Evolutionary conservation across 1,140 invertebrate genomes (phyloP).

Genomic region (Protaetia brevitarsis): DNA sequence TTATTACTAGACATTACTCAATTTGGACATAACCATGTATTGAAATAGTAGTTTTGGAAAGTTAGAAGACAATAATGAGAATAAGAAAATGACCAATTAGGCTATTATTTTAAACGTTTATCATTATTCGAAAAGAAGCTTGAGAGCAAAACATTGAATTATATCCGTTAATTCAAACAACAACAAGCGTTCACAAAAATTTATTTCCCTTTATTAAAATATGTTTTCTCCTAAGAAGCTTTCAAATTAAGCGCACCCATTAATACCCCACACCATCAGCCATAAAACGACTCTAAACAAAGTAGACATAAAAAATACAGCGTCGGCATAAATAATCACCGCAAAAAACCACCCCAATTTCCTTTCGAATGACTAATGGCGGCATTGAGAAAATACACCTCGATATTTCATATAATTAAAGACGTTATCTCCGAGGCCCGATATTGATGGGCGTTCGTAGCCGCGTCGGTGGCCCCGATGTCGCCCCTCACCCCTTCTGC

Average conservation of each 20-base stretch:
- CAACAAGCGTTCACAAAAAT: too few species aligned
- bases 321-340: neutral
- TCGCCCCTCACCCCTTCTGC: neutral
- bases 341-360: constrained; percentile 14
- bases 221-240: too few species aligned
- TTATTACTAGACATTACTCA: too few species aligned
- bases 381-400: constrained; percentile 16
- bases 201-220: too few species aligned
- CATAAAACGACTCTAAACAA: neutral
- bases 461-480: neutral
- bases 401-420: constrained; percentile 18
- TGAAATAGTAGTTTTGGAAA: too few species aligned
- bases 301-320: neutral
- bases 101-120: too few species aligned
- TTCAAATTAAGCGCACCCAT: neutral
- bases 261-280: neutral
- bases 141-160: too few species aligned
- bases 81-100: too few species aligned
- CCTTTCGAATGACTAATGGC: constrained; percentile 15
- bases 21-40: too few species aligned
- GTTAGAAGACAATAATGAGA: too few species aligned
- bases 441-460: constrained; percentile 12
- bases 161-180: too few species aligned
- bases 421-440: constrained; percentile 7
- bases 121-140: too few species aligned